phyloP scores from a whole-genome alignment of 1,140 invertebrate genomes.

The Drosophila sp. region DNA sequence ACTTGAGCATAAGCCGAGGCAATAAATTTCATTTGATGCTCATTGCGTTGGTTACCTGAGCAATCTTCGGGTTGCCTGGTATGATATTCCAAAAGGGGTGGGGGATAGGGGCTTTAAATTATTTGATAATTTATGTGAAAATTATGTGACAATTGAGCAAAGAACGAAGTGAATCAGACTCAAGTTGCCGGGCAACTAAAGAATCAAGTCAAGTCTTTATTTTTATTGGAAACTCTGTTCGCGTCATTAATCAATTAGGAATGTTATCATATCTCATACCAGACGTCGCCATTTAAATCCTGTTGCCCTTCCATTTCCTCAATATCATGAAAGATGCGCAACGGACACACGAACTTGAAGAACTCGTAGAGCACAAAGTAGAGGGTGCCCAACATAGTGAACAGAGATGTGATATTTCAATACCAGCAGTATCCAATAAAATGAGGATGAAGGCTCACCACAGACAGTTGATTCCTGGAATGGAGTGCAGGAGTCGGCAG shows the following conservation, averaged over 20 bases:
- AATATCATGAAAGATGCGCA: constrained; percentile 58
- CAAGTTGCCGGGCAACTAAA: constrained; percentile 33
- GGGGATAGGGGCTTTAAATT: constrained; percentile 59
- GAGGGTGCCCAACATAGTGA: constrained; percentile 50
- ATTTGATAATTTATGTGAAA: constrained; percentile 81
- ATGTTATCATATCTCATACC: constrained; percentile 54
- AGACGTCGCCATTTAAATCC: constrained; percentile 27
- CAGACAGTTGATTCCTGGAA: constrained; percentile 36
- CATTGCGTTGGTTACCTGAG: constrained; percentile 51
- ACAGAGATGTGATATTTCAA: constrained; percentile 20
- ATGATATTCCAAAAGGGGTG: constrained; percentile 13
- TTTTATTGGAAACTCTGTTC: constrained; percentile 59
- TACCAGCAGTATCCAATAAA: constrained; percentile 26
- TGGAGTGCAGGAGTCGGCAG: constrained; percentile 47
- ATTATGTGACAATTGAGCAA: constrained; percentile 78
- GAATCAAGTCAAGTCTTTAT: constrained; percentile 44
- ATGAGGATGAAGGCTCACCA: constrained; percentile 26
- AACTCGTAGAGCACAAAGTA: constrained; percentile 61
- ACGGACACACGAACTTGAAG: constrained; percentile 51
- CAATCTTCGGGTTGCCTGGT: constrained; percentile 58
- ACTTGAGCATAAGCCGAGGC: constrained; percentile 55
- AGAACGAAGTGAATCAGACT: constrained; percentile 35
- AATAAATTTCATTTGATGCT: constrained; percentile 74
- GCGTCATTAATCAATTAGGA: constrained; percentile 73
- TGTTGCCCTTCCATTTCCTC: constrained; percentile 43